Evolutionary conservation across 1,140 invertebrate genomes (phyloP), one percentile per base, ranked within the genome.

Genomic region (Coenobita brevimanus): DNA sequence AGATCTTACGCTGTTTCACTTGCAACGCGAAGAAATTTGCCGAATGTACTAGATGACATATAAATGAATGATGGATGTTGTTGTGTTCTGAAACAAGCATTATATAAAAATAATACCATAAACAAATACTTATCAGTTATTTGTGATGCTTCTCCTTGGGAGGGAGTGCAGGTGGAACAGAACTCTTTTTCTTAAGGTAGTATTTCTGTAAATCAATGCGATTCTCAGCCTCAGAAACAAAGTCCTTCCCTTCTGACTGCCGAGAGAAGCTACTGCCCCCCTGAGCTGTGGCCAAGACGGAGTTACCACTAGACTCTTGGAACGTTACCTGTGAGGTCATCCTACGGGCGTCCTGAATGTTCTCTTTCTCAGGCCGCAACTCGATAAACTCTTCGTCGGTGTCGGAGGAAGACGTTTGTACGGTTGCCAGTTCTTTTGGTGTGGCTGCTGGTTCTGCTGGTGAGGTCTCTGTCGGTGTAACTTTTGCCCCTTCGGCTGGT

Each of bases 381-480:
- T 87, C 85, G 30, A 87, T 73, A n/a, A 87, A 87, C 0, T 73
- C 85, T 41, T 73, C 76, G 46, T 87, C 85, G 36, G 36, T 17
- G 13, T 62, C 54, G 54, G 30, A 38, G 41, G 38, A 43, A 8
- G 17, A 24, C 24, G 73, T n/a, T 41, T 21, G 21, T 24, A 15
- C 46, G 41, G 27, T 41, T 21, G 30, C 30, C 17, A 30, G 33
- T 73, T 41, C 13, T 4, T 33, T 21, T 4, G 62, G 17, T 64
- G 8, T 21, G 17, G 62, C n/a, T 4, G 3, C 27, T 27, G 17
- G 6, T 4, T 27, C 27, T 27, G 17, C 62, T n/a, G 62, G 17
- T 64, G 62, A 13, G 62, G 36, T 41, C 8, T 24, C 36, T 27
- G 73, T 30, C 3, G 27, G 33, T 13, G 24, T 17, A 50, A 6